phyloP scores from a whole-genome alignment of 2,888 invertebrate genomes.

The Pherbina coryleti region DNA sequence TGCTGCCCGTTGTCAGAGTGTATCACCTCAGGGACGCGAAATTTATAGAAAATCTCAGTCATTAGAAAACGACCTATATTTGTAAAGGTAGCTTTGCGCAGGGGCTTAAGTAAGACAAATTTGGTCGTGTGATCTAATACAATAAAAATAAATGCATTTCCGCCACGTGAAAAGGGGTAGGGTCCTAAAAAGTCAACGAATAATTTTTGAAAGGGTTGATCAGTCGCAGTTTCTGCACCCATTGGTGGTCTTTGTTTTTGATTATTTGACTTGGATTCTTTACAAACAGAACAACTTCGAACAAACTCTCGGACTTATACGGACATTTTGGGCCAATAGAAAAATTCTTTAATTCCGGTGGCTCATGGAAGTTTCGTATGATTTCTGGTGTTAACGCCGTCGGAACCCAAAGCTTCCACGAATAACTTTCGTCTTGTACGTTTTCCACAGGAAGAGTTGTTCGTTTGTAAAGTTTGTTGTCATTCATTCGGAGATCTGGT shows the following conservation, averaged over 20 bases:
- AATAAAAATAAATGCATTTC: background rate
- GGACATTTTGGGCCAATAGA: conserved; percentile 22
- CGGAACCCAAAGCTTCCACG: conserved; percentile 5
- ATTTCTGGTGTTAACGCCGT: background rate
- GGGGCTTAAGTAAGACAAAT: background rate
- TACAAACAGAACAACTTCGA: conserved; percentile 24
- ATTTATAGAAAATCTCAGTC: background rate
- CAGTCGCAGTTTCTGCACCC: background rate
- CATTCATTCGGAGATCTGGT: background rate
- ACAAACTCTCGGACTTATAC: conserved; percentile 19
- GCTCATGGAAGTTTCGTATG: conserved; percentile 7
- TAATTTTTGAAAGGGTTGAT: conserved; percentile 17
- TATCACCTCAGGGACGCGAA: background rate
- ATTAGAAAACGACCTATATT: background rate
- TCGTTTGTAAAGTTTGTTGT: background rate
- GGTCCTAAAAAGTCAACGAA: conserved; percentile 19
- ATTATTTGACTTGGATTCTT: conserved; percentile 25
- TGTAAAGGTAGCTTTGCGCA: background rate
- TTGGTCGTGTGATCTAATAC: background rate
- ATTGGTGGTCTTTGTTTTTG: conserved; percentile 20
- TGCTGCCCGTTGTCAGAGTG: background rate
- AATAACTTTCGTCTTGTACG: background rate
- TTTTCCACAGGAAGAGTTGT: background rate
- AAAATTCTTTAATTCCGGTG: conserved; percentile 15
- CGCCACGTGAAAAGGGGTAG: background rate